Evolutionary conservation across 2,113 vertebrate genomes (phyloP), one percentile per base, ranked within the genome.

Genomic region (Malaclemys terrapin): DNA sequence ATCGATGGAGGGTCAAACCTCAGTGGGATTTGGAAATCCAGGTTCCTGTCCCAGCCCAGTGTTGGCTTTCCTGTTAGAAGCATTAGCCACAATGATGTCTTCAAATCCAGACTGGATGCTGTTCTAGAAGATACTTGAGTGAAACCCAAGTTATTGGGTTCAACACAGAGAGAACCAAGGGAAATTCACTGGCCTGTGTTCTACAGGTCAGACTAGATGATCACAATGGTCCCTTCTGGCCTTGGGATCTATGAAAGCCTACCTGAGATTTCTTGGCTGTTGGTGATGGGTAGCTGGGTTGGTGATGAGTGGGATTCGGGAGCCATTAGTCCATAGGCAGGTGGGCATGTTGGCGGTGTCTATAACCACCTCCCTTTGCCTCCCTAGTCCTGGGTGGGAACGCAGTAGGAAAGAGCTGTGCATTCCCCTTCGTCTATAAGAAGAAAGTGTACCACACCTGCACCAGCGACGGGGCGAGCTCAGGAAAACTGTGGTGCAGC

Each of bases 371-470:
- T 49, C 76, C 38, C 22, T 49, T 49, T 79, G 42, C 42, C 22
- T 79, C 42, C 76, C 38, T 29, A 49, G 76, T 47, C 22, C 47
- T 79, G 76, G 47, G 76, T 29, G 42, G 47, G 24, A 49, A 79
- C 3, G 25, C 38, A 3, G 10, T 14, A 27, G 76, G 76, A 49
- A 11, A 24, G 11, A 9, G 76, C 76, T 49, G 76, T 29, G 24
- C 4, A 2, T 31, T 79, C 76, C 76, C 76, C 38, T 79, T 47
- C 42, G 1, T 29, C 42, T 79, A 79, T 11, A 42, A 79, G 1
- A 49, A 31, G 2, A 1, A 49, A 29, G 1, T 9, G 10, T 1
- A 42, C 76, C 3, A 47, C 24, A 4, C 76, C 42, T 79, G 76
- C 76, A 49, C 9, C 38, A 49, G 38, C 0, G 10, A 45, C 4